Evolutionary conservation across 1,140 invertebrate species (phyloP).

Genomic region (Venturia canescens): DNA sequence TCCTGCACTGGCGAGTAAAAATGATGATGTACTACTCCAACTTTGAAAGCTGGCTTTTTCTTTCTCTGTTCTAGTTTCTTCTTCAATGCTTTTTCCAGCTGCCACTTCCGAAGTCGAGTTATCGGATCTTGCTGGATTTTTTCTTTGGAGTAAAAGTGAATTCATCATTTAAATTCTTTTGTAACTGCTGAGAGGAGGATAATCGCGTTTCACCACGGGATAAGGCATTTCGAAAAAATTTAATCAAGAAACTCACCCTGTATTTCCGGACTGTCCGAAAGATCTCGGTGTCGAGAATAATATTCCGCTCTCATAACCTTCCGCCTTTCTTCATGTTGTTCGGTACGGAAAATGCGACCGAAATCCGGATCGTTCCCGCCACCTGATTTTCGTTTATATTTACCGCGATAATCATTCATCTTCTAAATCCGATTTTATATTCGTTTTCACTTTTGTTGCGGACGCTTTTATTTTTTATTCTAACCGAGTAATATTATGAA

Average conservation of each 20-base stretch:
- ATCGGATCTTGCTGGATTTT: slow-evolving; percentile 18
- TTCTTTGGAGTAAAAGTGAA: no score
- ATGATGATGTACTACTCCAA: slow-evolving; percentile 70
- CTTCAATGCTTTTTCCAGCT: slow-evolving; percentile 61
- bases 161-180: no score
- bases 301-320: slow-evolving; percentile 22
- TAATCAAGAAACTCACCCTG: neutral
- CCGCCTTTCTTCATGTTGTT: slow-evolving; percentile 28
- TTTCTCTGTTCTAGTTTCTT: slow-evolving; percentile 61
- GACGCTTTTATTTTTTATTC: no score
- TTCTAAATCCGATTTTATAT: neutral
- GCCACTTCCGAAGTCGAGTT: slow-evolving; percentile 68
- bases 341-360: slow-evolving; percentile 39
- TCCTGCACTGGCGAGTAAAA: slow-evolving; percentile 60
- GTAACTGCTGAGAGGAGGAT: no score
- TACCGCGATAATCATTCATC: neutral
- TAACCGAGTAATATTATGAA: no score
- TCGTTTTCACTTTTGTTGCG: neutral
- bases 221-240: no score
- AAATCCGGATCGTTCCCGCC: slow-evolving; percentile 31
- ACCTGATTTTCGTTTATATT: slow-evolving; percentile 46
- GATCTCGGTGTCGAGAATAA: slow-evolving; percentile 44
- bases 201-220: no score
- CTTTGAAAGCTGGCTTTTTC: slow-evolving; percentile 71
- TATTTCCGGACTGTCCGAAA: neutral